phyloP scores from a whole-genome alignment of 2,888 invertebrate species.

The Dorcus parallelipipedus region DNA sequence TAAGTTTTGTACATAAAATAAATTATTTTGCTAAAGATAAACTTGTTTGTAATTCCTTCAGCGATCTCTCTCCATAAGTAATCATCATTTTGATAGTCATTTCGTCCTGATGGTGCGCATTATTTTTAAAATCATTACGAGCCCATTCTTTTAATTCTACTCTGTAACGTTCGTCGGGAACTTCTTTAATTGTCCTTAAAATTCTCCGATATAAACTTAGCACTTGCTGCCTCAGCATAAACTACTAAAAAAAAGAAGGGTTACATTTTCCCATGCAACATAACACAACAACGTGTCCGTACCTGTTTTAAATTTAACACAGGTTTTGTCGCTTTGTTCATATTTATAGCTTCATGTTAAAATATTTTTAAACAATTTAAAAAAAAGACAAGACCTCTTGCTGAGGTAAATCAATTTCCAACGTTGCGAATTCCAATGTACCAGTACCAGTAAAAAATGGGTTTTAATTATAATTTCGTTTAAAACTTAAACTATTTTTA shows the following conservation, averaged over 20 bases:
- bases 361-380: too few species aligned
- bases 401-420: too few species aligned
- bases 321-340: constrained; percentile 29
- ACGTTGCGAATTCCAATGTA: too few species aligned
- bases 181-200: constrained; percentile 62
- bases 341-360: not conserved
- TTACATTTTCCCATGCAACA: not conserved
- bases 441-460: too few species aligned
- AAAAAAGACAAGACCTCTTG: too few species aligned
- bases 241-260: constrained; percentile 54
- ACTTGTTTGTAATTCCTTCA: constrained; percentile 65
- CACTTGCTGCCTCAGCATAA: constrained; percentile 76
- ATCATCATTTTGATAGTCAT: constrained; percentile 67
- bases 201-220: constrained; percentile 72
- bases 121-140: constrained; percentile 67
- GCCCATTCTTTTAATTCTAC: constrained; percentile 71
- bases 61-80: constrained; percentile 66
- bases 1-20: constrained; percentile 10
- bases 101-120: constrained; percentile 70
- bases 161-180: constrained; percentile 62
- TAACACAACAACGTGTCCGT: not conserved
- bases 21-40: constrained; percentile 57
- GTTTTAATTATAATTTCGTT: too few species aligned
- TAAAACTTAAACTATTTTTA: too few species aligned
- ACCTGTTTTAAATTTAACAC: constrained; percentile 62